These are phyloP conservation scores for Matsumurasca onukii DNA, from an alignment of 1,140 invertebrate species.

Conservation along the genomic window DNA sequence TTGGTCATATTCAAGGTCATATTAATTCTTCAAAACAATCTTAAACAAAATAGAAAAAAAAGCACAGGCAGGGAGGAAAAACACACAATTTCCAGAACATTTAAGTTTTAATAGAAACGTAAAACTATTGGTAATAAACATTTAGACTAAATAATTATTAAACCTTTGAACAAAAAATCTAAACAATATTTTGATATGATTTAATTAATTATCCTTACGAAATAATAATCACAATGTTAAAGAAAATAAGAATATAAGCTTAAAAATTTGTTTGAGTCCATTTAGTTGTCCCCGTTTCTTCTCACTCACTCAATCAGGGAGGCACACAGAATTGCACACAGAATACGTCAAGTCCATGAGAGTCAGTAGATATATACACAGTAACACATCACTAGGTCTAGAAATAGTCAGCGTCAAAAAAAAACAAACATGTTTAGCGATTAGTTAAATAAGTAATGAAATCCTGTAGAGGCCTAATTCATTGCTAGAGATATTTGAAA, in stretches of 20 bases:
- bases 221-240: slow-evolving; percentile 3
- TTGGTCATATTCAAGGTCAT: too few relatives aligned
- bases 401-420: slow-evolving; percentile 4
- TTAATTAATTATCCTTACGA: background rate
- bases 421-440: too few relatives aligned
- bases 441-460: too few relatives aligned
- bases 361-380: slow-evolving; percentile 19
- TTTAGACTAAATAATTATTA: slow-evolving; percentile 17
- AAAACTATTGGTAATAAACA: slow-evolving; percentile 24
- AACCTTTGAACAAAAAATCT: slow-evolving; percentile 9
- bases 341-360: slow-evolving; percentile 11
- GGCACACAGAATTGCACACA: slow-evolving; percentile 20
- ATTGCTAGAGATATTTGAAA: too few relatives aligned
- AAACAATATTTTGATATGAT: slow-evolving; percentile 23
- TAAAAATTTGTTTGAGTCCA: slow-evolving; percentile 24
- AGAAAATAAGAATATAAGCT: slow-evolving; percentile 3
- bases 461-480: too few relatives aligned
- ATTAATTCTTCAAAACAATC: too few relatives aligned
- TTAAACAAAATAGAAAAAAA: too few relatives aligned
- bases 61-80: too few relatives aligned
- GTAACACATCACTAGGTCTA: background rate
- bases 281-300: slow-evolving; percentile 7
- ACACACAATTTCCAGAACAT: too few relatives aligned
- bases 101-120: slow-evolving; percentile 23
- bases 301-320: slow-evolving; percentile 4